Base-by-base conservation (phyloP, 2,888 invertebrate species). In the Homarus gammarus region DNA sequence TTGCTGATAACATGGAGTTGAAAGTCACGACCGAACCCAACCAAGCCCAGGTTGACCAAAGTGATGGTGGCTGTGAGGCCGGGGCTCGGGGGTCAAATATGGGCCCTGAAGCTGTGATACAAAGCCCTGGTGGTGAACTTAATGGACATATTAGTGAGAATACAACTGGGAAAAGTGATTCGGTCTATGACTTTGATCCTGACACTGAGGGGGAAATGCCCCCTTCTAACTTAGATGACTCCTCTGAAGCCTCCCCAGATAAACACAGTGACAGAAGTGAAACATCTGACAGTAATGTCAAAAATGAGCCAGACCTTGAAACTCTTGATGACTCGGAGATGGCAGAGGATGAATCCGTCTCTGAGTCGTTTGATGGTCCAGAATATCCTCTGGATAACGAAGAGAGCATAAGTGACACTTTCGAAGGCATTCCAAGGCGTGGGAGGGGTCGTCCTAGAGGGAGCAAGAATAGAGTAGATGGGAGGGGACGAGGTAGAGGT, bases 171-270 rank as follows among this genome's bases (percentile, higher is more conserved):
- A 87, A 87, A 78, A 78, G 51, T 40, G 81, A 88, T 75, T 91
- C 91, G 5, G 91, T 91, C 56, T 91, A 91, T 77, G 91, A 91
- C 40, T 91, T 91, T 83, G 90, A 90, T 56, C 88, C 90, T 15
- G 84, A 84, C 31, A 79, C 77, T 40, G 88, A 88, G 31, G 87
- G 81, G 61, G 81, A 81, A 40, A 44, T 75, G 38, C 44, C 75
- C 40, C 10, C 61, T 33, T 27, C 31, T 27, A 27, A 51, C 38
- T 51, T 22, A 51, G 87, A 79, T 40, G 70, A 56, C 56, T 38
- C 31, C 44, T 44, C 51, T 22, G 82, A 40, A 15, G 44, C 87
- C 73, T 70, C 81, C 18, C 81, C 70, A 15, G 87, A 64, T 49
- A 82, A 83, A 40, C 36, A 49, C 56, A 77, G 82, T 49, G 56